A percentile compares a stretch with the other conserved stretches of the same genome.
Conservation (phyloP, 2,113 vertebrate genomes). For the Speoplatyrhinus poulsoni region DNA sequence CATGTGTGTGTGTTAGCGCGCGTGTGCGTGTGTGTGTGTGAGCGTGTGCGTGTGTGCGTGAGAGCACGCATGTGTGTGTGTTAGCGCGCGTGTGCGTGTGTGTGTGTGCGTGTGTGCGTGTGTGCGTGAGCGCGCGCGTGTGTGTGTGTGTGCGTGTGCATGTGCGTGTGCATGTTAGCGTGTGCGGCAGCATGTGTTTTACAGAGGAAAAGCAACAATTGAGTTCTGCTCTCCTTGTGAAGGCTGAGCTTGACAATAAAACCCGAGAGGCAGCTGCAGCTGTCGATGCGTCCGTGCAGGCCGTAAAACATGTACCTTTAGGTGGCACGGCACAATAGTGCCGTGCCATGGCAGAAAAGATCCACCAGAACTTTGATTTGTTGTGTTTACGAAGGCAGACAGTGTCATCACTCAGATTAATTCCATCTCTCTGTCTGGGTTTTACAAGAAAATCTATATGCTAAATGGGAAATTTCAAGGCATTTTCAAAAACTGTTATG, state of each 20-base stretch:
- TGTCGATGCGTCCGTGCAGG: too few relatives aligned
- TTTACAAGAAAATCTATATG: slow-evolving; percentile 6
- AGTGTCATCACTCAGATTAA: not conserved
- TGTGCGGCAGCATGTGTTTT: too few relatives aligned
- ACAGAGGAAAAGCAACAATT: too few relatives aligned
- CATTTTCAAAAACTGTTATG: not conserved
- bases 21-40: too few relatives aligned
- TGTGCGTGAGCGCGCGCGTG: slow-evolving; percentile 5
- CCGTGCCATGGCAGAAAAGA: slow-evolving; percentile 21
- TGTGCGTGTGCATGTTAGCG: too few relatives aligned
- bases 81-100: not conserved
- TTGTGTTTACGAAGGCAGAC: slow-evolving; percentile 28
- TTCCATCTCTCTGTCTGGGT: slow-evolving; percentile 29
- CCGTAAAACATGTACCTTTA: too few relatives aligned
- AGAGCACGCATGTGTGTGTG: too few relatives aligned
- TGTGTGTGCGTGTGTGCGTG: slow-evolving; percentile 3
- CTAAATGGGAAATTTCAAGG: slow-evolving; percentile 17
- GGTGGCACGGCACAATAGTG: not conserved
- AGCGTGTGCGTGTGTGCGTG: too few relatives aligned
- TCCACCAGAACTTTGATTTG: slow-evolving; percentile 37
- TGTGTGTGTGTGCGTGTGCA: slow-evolving; percentile 2
- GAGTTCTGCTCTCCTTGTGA: too few relatives aligned
- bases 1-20: too few relatives aligned
- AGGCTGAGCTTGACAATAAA: too few relatives aligned
- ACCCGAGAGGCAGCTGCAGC: too few relatives aligned